Conservation (phyloP, 2,113 vertebrate genomes). For the Chionodraco myersi region DNA sequence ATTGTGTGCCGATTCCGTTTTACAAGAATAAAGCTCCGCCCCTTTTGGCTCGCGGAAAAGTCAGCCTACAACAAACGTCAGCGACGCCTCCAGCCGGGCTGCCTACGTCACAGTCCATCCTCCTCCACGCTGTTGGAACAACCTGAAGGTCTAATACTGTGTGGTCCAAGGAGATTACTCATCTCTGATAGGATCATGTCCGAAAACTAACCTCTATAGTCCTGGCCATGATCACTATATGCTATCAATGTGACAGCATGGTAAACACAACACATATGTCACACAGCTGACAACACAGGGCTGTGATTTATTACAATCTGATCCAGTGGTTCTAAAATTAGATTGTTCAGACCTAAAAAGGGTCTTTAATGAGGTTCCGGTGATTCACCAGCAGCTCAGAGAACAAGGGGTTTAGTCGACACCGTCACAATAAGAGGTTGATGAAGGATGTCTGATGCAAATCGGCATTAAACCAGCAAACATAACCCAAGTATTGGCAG, state of each 20-base stretch:
- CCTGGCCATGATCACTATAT: not conserved
- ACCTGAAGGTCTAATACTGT: constrained; percentile 50
- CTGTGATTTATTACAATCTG: not conserved
- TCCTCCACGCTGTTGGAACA: constrained; percentile 21
- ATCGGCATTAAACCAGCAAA: not conserved
- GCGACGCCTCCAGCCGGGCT: constrained; percentile 35
- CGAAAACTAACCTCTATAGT: not conserved
- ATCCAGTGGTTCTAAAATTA: not conserved
- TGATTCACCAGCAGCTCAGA: constrained; percentile 19
- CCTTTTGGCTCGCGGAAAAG: constrained; percentile 26
- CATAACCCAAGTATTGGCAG: not conserved
- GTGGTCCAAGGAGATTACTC: constrained; percentile 45
- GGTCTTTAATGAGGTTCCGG: not conserved
- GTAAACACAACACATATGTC: too few species aligned
- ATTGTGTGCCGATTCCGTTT: constrained; percentile 25
- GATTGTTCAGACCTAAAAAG: not conserved
- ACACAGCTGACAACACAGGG: not conserved
- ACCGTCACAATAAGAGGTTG: not conserved
- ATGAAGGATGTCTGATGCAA: not conserved
- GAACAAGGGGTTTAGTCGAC: not conserved
- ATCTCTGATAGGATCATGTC: not conserved
- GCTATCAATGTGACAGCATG: not conserved
- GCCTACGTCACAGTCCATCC: constrained; percentile 62
- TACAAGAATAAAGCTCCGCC: constrained; percentile 45
- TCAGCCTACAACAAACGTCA: constrained; percentile 65